Base-by-base conservation (phyloP, 2,113 vertebrate genomes). In the Sebastes fasciatus region DNA sequence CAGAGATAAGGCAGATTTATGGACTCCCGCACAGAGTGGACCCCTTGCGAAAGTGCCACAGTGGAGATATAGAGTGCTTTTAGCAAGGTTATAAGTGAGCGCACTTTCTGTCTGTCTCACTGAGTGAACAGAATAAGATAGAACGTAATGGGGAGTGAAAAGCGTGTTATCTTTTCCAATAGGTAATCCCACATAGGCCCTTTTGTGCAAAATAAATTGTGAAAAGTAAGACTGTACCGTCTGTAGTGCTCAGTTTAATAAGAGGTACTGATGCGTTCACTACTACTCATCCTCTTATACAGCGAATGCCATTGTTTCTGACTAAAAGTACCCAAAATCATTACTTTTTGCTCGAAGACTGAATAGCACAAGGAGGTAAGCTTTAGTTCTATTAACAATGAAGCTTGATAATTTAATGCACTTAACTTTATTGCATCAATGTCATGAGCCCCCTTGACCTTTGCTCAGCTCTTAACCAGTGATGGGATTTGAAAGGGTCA, bases 1-100 rank as follows among this genome's bases (percentile, higher is more conserved):
- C 73, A 71, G 52, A 84, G 86, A 88, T 89, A 88, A 90, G 64
- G 54, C 86, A 86, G 88, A 91, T 91, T 93, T 84, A 88, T 85
- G 77, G 88, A 88, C 78, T 82, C 40, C 40, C 42, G 74, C 80
- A 21, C 58, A 61, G 64, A 79, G 82, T 40, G 74, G 63, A 62
- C 62, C 70, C 34, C 69, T 83, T 68, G 43, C 17, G 14, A 45
- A 76, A 79, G 77, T 69, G 77, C 48, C 45, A 48, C 23, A 0
- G 63, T 57, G 81, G 76, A 84, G 88, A 92, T 69, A 84, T 34
- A 69, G 69, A 89, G 76, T 74, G 83, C 76, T 88, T 86, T 86
- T 87, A 81, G 83, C 74, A 4, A 83, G 71, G 73, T 85, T 72
- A 65, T 42, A 81, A 72, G 83, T 72, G 75, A 86, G 67, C 63